Evolutionary conservation across 37 sponge, comb jelly and placozoan genomes (phyloP), one percentile per base, ranked within the genome.

Genomic region (Cliona cf. orientalis): DNA sequence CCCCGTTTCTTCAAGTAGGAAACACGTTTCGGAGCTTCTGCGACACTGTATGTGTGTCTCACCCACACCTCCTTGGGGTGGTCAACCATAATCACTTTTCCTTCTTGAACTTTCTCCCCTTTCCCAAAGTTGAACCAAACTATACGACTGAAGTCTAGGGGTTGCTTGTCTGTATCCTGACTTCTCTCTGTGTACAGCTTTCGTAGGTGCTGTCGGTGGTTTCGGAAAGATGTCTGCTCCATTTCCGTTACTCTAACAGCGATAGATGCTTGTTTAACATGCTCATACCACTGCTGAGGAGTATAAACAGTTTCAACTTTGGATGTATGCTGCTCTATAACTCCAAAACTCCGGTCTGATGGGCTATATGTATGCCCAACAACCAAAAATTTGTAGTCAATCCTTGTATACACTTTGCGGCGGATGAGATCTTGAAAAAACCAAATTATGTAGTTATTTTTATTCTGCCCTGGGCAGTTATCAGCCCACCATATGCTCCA

Each of bases 401-500:
- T 79, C 34, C 86, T 78, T 40, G 86, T 73, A 39, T 86, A 86
- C 6, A 86, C 65, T 28, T 71, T 42, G 6, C 80, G 74, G 19
- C 80, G 35, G 2, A 86, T 86, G 21, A 86, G 35, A 35, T 86
- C 86, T 72, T 78, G 74, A 71, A 86, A 86, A 29, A 79, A 73
- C 80, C 79, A 86, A 40, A 86, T 62, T 23, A 79, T 44, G 33
- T 58, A 79, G 25, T 79, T 78, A 28, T 85, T 85, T 36, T 85
- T 85, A 46, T 85, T 85, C 69, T 85, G 85, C 1, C 85, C 78
- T 36, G 86, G 80, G 67, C 86, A 86, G 44, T 86, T 86, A 44
- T 86, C 86, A 3, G 86, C 86, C 86, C 86, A 86, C 73, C 85
- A 86, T 44, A 86, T 79, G 32, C 78, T 66, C 76, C 71, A 70